Conservation (phyloP, 2,113 vertebrate genomes). For the Calyptomena viridis region DNA sequence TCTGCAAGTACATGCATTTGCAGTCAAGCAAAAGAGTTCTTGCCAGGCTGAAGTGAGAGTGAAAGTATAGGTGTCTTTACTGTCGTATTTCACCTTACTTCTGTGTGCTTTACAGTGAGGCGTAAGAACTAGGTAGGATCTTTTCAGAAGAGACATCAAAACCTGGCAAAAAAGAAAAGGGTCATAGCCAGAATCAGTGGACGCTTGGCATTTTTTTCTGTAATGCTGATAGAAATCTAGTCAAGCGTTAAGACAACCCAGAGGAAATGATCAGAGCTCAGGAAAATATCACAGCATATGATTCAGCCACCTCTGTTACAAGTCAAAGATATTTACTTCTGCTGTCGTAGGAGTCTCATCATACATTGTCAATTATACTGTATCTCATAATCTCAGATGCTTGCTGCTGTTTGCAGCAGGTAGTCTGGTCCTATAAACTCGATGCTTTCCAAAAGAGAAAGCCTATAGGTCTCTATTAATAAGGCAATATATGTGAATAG, state of each 20-base stretch:
- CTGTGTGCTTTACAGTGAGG: neutral
- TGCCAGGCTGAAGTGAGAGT: neutral
- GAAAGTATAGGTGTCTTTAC: neutral
- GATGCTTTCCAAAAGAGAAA: neutral
- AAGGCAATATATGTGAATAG: accelerated
- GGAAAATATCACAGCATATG: neutral
- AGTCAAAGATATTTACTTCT: neutral
- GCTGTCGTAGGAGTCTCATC: neutral
- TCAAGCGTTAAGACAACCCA: neutral
- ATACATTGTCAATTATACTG: neutral
- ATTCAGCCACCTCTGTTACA: neutral
- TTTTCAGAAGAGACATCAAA: neutral
- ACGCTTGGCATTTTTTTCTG: neutral
- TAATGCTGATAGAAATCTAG: neutral
- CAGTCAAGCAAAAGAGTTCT: neutral
- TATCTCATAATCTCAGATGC: neutral
- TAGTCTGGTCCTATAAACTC: neutral
- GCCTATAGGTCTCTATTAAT: neutral
- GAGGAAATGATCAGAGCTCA: neutral
- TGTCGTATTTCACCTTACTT: neutral
- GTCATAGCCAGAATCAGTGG: neutral
- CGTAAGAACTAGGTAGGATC: neutral
- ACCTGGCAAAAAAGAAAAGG: neutral
- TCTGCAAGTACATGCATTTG: neutral
- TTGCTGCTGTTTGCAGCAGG: neutral